Percentiles rank a stretch among this genome's conserved stretches.
phyloP scores from a whole-genome alignment of 2,113 vertebrate species.

The Misgurnus mizolepis region DNA sequence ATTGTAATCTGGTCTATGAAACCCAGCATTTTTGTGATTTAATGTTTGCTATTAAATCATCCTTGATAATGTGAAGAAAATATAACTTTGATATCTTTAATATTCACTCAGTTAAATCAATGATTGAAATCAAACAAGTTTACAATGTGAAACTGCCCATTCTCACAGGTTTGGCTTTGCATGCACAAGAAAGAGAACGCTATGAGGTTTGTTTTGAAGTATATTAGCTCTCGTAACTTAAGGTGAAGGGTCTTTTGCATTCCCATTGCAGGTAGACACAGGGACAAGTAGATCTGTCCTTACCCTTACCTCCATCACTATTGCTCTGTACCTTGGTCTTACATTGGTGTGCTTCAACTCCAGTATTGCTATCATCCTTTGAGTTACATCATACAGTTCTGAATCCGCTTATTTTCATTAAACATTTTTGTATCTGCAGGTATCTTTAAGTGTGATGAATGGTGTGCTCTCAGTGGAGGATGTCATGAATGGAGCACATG shows the following conservation, averaged over 20 bases:
- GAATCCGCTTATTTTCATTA: not conserved
- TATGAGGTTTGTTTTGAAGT: conserved; percentile 54
- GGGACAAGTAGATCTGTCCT: too few species aligned
- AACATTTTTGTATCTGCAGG: conserved; percentile 22
- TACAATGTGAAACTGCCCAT: not conserved
- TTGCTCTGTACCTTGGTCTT: too few species aligned
- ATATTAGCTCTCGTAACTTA: not conserved
- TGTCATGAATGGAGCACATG: conserved; percentile 36
- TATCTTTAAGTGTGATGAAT: conserved; percentile 64
- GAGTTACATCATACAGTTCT: not conserved
- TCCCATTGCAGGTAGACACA: not conserved
- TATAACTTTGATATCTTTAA: too few species aligned
- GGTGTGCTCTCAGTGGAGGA: conserved; percentile 62
- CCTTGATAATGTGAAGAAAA: too few species aligned
- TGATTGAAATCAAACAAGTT: not conserved
- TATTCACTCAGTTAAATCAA: too few species aligned
- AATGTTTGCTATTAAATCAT: too few species aligned
- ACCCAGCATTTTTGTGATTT: too few species aligned
- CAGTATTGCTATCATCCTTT: too few species aligned
- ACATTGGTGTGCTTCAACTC: too few species aligned
- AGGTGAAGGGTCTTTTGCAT: conserved; percentile 1
- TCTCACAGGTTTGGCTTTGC: conserved; percentile 54
- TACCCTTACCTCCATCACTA: too few species aligned
- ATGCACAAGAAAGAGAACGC: conserved; percentile 33
- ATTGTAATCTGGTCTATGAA: not conserved